Evolutionary conservation across 2,113 vertebrate genomes (phyloP), one percentile per base, ranked within the genome.

Genomic region (Brachypteracias leptosomus): DNA sequence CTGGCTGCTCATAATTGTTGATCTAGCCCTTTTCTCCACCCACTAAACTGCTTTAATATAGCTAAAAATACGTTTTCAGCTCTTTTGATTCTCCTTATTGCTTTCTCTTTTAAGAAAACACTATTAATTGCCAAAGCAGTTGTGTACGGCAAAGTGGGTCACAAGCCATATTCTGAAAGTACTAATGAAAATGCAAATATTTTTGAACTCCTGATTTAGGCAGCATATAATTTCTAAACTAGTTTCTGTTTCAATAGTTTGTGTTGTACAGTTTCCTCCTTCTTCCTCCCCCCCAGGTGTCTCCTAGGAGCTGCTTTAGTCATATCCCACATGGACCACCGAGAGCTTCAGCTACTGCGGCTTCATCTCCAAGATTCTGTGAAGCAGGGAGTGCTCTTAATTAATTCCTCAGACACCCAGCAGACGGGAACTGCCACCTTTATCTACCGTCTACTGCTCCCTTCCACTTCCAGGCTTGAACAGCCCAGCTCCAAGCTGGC

Each of bases 321-420:
- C 94, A 62, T 65, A 80, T 46, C 61, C 51, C 38, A 67, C 46
- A 74, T 2, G 12, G 92, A 57, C 73, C 65, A 47, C 2, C 9
- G 62, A 79, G 62, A 84, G 26, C 70, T 96, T 90, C 28, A 68
- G 35, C 58, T 54, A 24, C 36, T 35, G 4, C 14, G 26, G 81
- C 49, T 95, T 70, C 73, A 87, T 42, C 33, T 87, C 57, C 28
- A 92, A 91, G 62, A 72, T 74, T 81, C 71, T 80, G 58, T 29
- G 74, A 66, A 44, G 58, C 82, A 76, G 75, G 42, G 51, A 61
- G 19, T 11, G 13, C 38, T 91, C 57, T 59, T 78, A 97, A 93
- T 96, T 93, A 95, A 94, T 94, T 97, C 89, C 92, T 94, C 75
- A 73, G 93, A 94, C 80, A 93, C 78, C 29, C 40, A 84, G 90